Evolutionary conservation across 1,140 invertebrate species (phyloP).

Genomic region (Myzus persicae): DNA sequence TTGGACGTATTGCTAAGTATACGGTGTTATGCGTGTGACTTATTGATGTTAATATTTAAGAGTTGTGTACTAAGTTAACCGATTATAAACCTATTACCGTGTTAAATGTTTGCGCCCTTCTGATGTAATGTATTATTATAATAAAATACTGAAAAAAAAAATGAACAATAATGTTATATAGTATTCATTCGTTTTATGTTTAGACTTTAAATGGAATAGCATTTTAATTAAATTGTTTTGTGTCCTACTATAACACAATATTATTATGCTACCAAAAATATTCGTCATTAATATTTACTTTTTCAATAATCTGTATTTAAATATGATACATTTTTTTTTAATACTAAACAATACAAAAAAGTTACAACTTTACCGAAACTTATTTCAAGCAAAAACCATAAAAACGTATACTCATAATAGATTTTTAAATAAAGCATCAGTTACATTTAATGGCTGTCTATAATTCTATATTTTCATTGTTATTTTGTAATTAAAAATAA

Average conservation of each 20-base stretch:
- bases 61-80: neutral
- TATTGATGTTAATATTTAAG: neutral
- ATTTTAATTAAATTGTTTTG: neutral
- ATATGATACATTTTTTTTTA: too few species aligned
- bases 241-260: neutral
- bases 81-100: neutral
- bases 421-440: too few species aligned
- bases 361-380: too few species aligned
- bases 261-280: neutral
- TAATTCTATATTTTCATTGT: too few species aligned
- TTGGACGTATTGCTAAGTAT: neutral
- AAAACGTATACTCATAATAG: too few species aligned
- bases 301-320: neutral
- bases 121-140: slow-evolving; percentile 28
- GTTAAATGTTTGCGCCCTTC: neutral
- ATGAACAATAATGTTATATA: neutral
- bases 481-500: too few species aligned
- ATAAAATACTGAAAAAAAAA: neutral
- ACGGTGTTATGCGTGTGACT: neutral
- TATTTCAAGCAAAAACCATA: too few species aligned
- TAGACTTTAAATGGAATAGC: neutral
- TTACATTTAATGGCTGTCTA: too few species aligned
- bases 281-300: neutral
- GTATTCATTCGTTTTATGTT: neutral
- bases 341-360: too few species aligned